Conservation (phyloP, 2,888 invertebrate species). For the Diabrotica balteata region DNA sequence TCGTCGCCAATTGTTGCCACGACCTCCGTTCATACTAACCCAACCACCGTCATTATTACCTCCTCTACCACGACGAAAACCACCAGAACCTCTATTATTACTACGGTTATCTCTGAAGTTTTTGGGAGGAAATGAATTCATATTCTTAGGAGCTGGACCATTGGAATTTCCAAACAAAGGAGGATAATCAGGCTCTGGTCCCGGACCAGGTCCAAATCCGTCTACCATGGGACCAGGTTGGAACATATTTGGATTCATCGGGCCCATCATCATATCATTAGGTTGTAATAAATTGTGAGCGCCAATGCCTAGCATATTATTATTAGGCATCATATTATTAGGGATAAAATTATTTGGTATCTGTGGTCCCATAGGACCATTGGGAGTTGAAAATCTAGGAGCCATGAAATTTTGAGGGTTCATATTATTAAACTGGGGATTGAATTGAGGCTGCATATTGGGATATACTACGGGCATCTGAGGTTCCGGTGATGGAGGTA, state of each 20-base stretch:
- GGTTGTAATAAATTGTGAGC: conserved; percentile 56
- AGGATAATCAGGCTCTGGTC: conserved; percentile 13
- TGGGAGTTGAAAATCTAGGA: conserved; percentile 38
- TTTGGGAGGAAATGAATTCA: conserved; percentile 48
- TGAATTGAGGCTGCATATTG: conserved; percentile 60
- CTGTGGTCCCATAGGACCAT: conserved; percentile 37
- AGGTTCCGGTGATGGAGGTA: conserved; percentile 60
- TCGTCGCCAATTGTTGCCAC: conserved; percentile 63
- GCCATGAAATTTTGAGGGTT: conserved; percentile 55
- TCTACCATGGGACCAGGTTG: conserved; percentile 44
- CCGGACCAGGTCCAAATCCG: conserved; percentile 31
- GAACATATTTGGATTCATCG: conserved; percentile 54
- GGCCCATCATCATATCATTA: conserved; percentile 53
- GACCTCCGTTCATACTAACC: conserved; percentile 60
- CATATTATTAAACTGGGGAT: conserved; percentile 61
- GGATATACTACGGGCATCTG: conserved; percentile 60
- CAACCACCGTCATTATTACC: conserved; percentile 59
- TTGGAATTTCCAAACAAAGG: conserved; percentile 18
- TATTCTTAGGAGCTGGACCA: conserved; percentile 25
- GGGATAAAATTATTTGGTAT: conserved; percentile 52
- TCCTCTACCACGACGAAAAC: conserved; percentile 43
- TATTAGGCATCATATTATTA: conserved; percentile 57
- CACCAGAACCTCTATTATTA: conserved; percentile 47
- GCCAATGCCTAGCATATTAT: conserved; percentile 61
- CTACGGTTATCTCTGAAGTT: conserved; percentile 50